Evolutionary conservation across 2,888 invertebrate species (phyloP).

Genomic region (Chrysodeixis includens): DNA sequence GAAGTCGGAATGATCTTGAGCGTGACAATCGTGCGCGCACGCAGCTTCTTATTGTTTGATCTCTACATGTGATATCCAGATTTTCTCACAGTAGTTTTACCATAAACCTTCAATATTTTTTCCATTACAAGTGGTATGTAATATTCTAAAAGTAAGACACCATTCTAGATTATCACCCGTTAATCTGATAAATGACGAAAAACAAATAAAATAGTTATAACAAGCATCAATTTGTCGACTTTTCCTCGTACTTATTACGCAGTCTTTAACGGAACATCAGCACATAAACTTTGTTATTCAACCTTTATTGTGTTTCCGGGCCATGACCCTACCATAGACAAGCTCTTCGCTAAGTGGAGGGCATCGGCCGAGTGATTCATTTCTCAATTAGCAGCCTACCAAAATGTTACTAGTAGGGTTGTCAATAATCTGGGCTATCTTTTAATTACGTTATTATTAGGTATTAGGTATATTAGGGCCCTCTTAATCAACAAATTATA

Average conservation of each 20-base stretch:
- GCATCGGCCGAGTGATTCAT: constrained; percentile 15
- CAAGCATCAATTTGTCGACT: background rate
- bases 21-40: background rate
- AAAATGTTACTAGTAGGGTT: constrained; percentile 9
- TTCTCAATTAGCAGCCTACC: background rate
- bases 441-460: too few species aligned
- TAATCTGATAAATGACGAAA: too few species aligned
- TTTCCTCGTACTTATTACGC: background rate
- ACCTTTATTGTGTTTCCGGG: background rate
- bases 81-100: background rate
- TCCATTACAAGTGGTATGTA: background rate
- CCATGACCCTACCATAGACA: constrained; percentile 8
- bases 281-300: background rate
- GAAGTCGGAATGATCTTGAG: background rate
- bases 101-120: background rate
- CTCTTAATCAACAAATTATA: too few species aligned
- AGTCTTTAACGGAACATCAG: background rate
- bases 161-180: too few species aligned
- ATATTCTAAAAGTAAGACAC: too few species aligned
- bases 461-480: too few species aligned
- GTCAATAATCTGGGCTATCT: background rate
- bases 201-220: too few species aligned
- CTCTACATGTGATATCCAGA: background rate
- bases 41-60: background rate
- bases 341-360: constrained; percentile 11